phyloP scores from a whole-genome alignment of 2,113 vertebrate species.

The Porphyrio hochstetteri region DNA sequence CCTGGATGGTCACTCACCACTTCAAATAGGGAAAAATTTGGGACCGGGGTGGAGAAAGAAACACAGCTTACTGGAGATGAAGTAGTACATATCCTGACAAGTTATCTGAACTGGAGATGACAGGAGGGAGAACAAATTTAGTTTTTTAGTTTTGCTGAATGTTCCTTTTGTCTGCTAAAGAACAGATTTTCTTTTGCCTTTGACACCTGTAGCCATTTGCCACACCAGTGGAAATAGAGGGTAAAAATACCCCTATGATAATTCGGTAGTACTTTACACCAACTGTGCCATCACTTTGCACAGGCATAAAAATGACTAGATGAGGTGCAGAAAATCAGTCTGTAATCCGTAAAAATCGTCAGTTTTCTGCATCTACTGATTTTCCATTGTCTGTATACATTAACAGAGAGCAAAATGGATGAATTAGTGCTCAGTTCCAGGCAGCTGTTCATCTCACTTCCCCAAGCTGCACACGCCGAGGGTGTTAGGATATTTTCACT shows the following conservation, averaged over 20 bases:
- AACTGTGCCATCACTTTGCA: constrained; percentile 16
- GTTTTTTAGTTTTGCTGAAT: neutral
- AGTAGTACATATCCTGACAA: neutral
- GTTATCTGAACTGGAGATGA: neutral
- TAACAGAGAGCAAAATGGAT: constrained; percentile 38
- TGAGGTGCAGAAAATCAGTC: constrained; percentile 50
- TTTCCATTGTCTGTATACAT: constrained; percentile 58
- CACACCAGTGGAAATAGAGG: neutral
- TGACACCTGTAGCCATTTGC: constrained; percentile 21
- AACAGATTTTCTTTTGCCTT: neutral
- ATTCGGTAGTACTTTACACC: neutral
- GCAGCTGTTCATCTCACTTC: constrained; percentile 47
- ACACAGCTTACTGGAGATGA: rapidly evolving
- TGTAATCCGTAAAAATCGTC: constrained; percentile 25
- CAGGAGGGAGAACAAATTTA: neutral
- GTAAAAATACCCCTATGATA: constrained; percentile 41
- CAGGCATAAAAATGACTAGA: constrained; percentile 26
- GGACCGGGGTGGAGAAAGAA: neutral
- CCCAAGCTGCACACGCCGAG: constrained; percentile 25
- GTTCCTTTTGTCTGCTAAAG: neutral
- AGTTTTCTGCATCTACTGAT: constrained; percentile 52
- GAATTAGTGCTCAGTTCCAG: constrained; percentile 36
- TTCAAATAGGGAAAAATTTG: neutral
- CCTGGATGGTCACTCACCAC: rapidly evolving
- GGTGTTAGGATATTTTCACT: constrained; percentile 33